These are phyloP conservation scores for Noctua comes DNA, from an alignment of 2,888 invertebrate genomes.

Conservation along the genomic window DNA sequence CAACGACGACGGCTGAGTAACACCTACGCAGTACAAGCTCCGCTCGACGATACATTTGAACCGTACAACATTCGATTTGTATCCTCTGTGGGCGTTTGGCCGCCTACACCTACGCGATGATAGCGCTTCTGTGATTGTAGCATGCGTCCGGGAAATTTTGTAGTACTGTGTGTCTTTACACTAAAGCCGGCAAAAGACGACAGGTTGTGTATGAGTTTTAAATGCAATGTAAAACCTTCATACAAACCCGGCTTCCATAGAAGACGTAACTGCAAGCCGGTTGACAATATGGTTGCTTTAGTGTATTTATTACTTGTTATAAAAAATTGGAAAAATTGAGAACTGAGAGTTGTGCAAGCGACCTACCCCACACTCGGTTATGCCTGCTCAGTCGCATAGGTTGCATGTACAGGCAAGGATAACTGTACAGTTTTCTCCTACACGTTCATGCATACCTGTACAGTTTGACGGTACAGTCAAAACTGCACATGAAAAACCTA, in stretches of 20 bases:
- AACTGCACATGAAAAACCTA: no score
- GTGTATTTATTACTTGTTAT: no score
- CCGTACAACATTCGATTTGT: neutral
- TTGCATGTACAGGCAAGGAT: no score
- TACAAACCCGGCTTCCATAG: neutral
- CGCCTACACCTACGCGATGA: neutral
- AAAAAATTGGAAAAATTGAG: no score
- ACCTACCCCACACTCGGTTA: no score
- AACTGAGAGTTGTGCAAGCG: no score
- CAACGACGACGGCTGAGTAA: neutral
- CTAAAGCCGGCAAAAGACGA: neutral
- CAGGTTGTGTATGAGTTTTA: neutral
- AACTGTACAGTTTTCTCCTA: no score
- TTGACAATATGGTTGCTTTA: no score
- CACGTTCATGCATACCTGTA: no score
- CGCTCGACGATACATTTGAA: neutral
- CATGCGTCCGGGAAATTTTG: neutral
- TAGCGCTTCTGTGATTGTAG: neutral
- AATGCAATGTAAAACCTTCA: neutral
- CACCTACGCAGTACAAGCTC: neutral
- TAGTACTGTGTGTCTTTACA: neutral
- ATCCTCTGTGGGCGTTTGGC: slow-evolving; percentile 1
- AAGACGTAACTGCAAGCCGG: neutral
- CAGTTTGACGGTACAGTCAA: no score
- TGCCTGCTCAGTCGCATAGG: no score